A percentile compares a stretch with the other conserved stretches of the same genome.
Evolutionary conservation across 2,797 vertebrate genomes (phyloP).

Genomic region (Myotis pilosus): DNA sequence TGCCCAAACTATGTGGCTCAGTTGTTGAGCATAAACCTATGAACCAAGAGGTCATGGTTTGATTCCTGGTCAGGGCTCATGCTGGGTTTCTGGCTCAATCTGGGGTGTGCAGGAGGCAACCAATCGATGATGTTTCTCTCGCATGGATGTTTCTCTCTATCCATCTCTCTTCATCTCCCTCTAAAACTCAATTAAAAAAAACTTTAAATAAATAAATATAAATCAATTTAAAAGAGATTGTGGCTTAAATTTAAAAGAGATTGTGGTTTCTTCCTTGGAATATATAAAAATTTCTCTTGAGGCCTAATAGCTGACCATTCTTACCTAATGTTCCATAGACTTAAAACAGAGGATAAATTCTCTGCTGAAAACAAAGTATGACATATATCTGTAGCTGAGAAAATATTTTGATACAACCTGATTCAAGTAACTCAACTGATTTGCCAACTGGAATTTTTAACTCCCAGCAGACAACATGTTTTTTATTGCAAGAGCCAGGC

Average conservation of each 20-base stretch:
- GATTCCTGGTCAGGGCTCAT: too few species aligned
- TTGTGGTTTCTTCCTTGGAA: constrained; percentile 5
- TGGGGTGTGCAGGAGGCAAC: too few species aligned
- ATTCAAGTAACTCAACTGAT: constrained; percentile 10
- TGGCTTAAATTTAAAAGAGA: not conserved
- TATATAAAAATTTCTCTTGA: not conserved
- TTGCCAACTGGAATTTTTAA: constrained; percentile 22
- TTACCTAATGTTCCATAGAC: not conserved
- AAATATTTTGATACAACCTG: not conserved
- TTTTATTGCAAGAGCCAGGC: not conserved
- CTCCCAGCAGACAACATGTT: not conserved
- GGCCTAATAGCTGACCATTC: not conserved
- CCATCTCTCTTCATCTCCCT: too few species aligned
- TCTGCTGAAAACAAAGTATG: not conserved
- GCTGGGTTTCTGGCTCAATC: too few species aligned
- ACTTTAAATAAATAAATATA: too few species aligned
- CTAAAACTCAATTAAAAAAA: too few species aligned
- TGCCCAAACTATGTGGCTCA: too few species aligned
- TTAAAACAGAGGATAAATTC: not conserved
- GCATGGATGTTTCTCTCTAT: too few species aligned
- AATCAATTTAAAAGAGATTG: not conserved
- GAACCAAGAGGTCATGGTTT: too few species aligned
- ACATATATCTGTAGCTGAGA: not conserved
- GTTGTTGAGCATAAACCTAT: too few species aligned
- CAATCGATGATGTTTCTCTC: too few species aligned